Conservation (phyloP, 2,113 vertebrate species). For the Gymnobelideus leadbeateri region DNA sequence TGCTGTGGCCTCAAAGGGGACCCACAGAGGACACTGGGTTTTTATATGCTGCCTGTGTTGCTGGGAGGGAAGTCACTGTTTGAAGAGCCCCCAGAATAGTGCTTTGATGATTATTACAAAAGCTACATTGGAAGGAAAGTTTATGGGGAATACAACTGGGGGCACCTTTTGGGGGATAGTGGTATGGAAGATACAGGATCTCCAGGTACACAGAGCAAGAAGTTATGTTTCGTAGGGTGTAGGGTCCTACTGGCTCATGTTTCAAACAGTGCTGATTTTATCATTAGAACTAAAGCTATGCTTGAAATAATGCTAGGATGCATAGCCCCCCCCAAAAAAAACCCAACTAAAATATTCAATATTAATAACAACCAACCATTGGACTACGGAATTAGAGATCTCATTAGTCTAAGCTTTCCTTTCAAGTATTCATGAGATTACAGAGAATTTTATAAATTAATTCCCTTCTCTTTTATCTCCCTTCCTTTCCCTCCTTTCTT, state of each 20-base stretch:
- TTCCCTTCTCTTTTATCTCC: no score
- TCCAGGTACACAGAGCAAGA: constrained; percentile 42
- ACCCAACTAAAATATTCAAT: neutral
- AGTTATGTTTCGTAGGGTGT: neutral
- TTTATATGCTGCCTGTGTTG: constrained; percentile 64
- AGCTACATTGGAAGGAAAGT: constrained; percentile 32
- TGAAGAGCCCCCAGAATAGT: constrained; percentile 58
- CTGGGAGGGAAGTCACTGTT: constrained; percentile 53
- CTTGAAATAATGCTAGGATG: constrained; percentile 38
- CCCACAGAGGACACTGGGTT: constrained; percentile 44
- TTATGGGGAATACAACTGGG: constrained; percentile 44
- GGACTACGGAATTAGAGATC: neutral
- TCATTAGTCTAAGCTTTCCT: neutral
- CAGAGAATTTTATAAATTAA: neutral
- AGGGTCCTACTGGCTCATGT: neutral
- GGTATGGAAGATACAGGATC: neutral
- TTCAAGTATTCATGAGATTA: constrained; percentile 10
- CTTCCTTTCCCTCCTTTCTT: no score
- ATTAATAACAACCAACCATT: neutral
- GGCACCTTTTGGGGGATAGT: neutral
- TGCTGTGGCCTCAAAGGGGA: constrained; percentile 62
- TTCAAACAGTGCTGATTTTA: constrained; percentile 5
- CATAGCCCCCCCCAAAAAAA: neutral
- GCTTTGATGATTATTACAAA: constrained; percentile 12
- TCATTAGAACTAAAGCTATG: constrained; percentile 21